A percentile compares a stretch with the other conserved stretches of the same genome.
Evolutionary conservation across 2,888 invertebrate species (phyloP).

Genomic region (Girardia tigrina): DNA sequence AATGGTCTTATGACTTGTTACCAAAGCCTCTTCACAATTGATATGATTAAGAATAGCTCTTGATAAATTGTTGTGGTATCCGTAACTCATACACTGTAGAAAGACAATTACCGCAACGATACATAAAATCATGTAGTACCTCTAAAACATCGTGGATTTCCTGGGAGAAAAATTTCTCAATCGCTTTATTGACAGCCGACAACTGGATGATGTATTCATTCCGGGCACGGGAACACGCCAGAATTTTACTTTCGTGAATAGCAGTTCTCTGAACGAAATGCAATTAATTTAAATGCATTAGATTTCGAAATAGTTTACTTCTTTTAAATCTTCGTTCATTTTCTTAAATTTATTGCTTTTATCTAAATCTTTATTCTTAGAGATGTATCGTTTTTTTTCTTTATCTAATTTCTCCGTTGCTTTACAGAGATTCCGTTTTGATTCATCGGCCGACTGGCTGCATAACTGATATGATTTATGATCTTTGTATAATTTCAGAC

Average conservation of each 20-base stretch:
- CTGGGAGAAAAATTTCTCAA: constrained; percentile 88
- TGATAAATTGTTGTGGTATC: no score
- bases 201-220: constrained; percentile 83
- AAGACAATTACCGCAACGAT: no score
- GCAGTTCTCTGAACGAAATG: constrained; percentile 1
- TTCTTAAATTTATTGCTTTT: not conserved
- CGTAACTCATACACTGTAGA: no score
- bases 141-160: constrained; percentile 85
- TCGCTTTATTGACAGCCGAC: constrained; percentile 84
- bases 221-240: constrained; percentile 75
- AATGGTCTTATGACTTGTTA: no score
- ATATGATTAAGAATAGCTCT: no score
- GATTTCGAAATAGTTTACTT: not conserved
- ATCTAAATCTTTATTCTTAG: not conserved
- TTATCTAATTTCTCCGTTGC: not conserved
- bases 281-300: not conserved
- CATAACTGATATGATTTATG: not conserved
- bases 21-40: no score
- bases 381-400: not conserved
- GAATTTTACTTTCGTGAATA: constrained; percentile 55
- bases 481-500: not conserved
- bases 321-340: not conserved
- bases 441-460: not conserved
- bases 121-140: no score
- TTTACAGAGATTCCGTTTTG: not conserved